A percentile compares a stretch with the other conserved stretches of the same genome.
These are phyloP conservation scores for Trisateles emortualis DNA, from an alignment of 2,888 invertebrate species.

Conservation along the genomic window DNA sequence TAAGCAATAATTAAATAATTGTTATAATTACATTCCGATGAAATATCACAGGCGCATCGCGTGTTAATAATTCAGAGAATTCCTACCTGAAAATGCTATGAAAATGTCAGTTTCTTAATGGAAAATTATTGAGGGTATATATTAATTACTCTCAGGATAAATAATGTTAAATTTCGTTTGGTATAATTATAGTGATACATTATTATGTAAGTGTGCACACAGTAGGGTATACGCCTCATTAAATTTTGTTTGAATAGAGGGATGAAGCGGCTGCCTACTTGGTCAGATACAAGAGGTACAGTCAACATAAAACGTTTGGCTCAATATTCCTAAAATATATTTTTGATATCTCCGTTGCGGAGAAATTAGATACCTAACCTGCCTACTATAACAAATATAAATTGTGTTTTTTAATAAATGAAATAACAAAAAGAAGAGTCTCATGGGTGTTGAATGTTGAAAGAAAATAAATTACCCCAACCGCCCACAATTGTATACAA, in stretches of 20 bases:
- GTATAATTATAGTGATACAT: slow-evolving; percentile 19
- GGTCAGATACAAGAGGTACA: slow-evolving; percentile 64
- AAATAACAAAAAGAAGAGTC: no score
- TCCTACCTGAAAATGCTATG: background rate
- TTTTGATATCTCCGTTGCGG: background rate
- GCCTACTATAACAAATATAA: no score
- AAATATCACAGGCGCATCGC: background rate
- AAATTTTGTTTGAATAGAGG: slow-evolving; percentile 85
- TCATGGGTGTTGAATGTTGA: no score
- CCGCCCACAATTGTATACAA: no score
- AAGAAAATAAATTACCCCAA: no score
- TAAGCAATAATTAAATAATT: background rate
- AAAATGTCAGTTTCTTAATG: background rate
- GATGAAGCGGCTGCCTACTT: slow-evolving; percentile 67
- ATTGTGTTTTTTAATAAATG: no score
- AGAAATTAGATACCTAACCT: background rate
- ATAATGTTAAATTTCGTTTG: background rate
- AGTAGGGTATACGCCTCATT: slow-evolving; percentile 74
- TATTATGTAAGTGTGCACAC: slow-evolving; percentile 43
- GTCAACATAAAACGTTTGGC: slow-evolving; percentile 42
- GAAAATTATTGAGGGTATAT: no score
- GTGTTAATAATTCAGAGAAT: background rate
- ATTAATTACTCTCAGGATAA: background rate
- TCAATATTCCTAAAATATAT: background rate
- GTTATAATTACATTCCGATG: slow-evolving; percentile 15